Evolutionary conservation across 1,140 invertebrate genomes (phyloP).

Genomic region (Brevipalpus yothersi): DNA sequence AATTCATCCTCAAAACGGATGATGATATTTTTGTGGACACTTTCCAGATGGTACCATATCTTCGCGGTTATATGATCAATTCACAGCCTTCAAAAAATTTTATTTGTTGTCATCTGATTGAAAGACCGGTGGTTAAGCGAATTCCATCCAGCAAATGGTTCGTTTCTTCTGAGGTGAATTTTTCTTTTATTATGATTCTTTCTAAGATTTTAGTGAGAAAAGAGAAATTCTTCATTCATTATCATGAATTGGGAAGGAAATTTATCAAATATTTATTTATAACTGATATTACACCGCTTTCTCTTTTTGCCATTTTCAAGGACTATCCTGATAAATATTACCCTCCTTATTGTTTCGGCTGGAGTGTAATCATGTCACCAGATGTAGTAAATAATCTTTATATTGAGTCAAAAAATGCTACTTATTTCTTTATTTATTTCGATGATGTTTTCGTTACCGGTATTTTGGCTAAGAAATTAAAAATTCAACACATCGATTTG

Average conservation of each 20-base stretch:
- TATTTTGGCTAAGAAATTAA: constrained; percentile 31
- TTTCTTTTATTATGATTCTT: not conserved
- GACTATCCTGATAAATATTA: constrained; percentile 20
- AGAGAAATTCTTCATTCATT: not conserved
- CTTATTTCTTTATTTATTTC: constrained; percentile 62
- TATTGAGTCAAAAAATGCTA: constrained; percentile 12
- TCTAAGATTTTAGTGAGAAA: not conserved
- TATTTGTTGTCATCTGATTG: constrained; percentile 13
- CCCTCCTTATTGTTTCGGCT: constrained; percentile 23
- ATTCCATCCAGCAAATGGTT: constrained; percentile 21
- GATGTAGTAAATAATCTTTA: constrained; percentile 19
- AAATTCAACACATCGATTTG: constrained; percentile 32
- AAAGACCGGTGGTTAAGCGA: constrained; percentile 11
- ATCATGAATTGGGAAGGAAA: too few species aligned
- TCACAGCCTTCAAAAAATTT: constrained; percentile 6
- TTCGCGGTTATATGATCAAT: constrained; percentile 19
- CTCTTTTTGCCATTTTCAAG: not conserved
- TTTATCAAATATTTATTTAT: constrained; percentile 16
- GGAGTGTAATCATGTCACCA: constrained; percentile 19
- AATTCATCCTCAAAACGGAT: constrained; percentile 59
- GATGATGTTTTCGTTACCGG: constrained; percentile 59
- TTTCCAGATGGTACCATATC: constrained; percentile 32
- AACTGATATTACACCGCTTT: constrained; percentile 4
- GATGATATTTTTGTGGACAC: constrained; percentile 59
- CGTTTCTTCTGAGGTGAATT: constrained; percentile 10